Percentiles rank a stretch among this genome's conserved stretches.
Evolutionary conservation across 2,797 vertebrate species (phyloP).

Genomic region (Spea hammondii): DNA sequence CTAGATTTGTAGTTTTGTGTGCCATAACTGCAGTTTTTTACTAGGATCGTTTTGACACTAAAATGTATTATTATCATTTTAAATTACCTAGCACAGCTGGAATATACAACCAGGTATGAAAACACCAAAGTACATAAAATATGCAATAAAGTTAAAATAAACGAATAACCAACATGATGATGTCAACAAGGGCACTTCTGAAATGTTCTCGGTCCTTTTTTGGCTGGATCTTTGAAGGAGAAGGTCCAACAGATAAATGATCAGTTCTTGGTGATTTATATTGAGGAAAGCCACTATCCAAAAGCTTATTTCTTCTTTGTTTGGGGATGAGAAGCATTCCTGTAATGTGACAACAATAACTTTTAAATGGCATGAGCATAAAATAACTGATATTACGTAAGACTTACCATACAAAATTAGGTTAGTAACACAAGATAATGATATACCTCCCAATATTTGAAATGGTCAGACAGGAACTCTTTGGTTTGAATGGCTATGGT

Average conservation of each 20-base stretch:
- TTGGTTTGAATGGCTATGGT: too few species aligned
- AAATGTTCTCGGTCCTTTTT: slow-evolving; percentile 66
- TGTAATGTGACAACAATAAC: slow-evolving; percentile 44
- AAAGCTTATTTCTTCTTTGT: slow-evolving; percentile 52
- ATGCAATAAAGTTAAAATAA: neutral
- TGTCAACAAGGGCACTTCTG: slow-evolving; percentile 71
- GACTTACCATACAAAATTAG: too few species aligned
- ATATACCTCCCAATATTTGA: too few species aligned
- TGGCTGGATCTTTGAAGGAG: slow-evolving; percentile 54
- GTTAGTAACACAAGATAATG: too few species aligned
- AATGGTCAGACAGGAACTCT: too few species aligned
- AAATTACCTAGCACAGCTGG: too few species aligned
- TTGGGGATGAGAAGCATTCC: slow-evolving; percentile 54
- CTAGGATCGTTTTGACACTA: too few species aligned
- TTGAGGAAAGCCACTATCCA: slow-evolving; percentile 33
- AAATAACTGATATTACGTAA: too few species aligned
- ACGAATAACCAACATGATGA: slow-evolving; percentile 69
- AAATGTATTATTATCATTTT: too few species aligned
- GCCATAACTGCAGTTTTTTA: too few species aligned
- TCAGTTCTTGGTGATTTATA: slow-evolving; percentile 24
- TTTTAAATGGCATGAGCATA: neutral
- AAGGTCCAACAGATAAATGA: slow-evolving; percentile 50
- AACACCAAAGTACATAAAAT: neutral
- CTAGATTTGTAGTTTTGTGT: too few species aligned
- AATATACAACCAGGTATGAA: too few species aligned